Conservation (phyloP, 1,140 invertebrate genomes). For the Eciton burchellii region DNA sequence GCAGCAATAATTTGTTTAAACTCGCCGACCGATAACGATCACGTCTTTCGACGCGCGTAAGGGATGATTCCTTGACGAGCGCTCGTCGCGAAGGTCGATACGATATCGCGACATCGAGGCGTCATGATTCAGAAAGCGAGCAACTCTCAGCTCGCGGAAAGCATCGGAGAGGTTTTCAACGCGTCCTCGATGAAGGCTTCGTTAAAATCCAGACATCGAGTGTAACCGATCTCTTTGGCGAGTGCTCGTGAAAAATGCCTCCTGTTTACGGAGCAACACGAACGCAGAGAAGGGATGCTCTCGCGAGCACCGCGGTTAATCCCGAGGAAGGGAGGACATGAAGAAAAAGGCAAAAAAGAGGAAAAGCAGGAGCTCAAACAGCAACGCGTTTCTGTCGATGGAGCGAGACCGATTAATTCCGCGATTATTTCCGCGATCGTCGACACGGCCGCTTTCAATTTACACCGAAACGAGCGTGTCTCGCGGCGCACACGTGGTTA, state of each 20-base stretch:
- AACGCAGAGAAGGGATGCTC: slow-evolving; percentile 34
- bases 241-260: slow-evolving; percentile 41
- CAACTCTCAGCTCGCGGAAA: slow-evolving; percentile 3
- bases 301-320: slow-evolving; percentile 29
- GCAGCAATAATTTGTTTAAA: slow-evolving; percentile 57
- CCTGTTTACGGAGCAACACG: slow-evolving; percentile 55
- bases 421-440: slow-evolving; percentile 47
- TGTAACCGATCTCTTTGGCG: slow-evolving; percentile 48
- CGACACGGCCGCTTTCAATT: slow-evolving; percentile 54
- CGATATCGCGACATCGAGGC: not conserved
- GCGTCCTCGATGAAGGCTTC: slow-evolving; percentile 41
- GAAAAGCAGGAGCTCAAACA: slow-evolving; percentile 23
- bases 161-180: slow-evolving; percentile 15
- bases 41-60: not conserved
- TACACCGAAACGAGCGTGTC: slow-evolving; percentile 52
- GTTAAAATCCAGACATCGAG: slow-evolving; percentile 60
- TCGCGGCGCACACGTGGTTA: slow-evolving; percentile 24
- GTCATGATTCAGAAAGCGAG: slow-evolving; percentile 6
- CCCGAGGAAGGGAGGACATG: not conserved
- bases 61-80: slow-evolving; percentile 16
- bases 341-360: not conserved
- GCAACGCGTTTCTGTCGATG: slow-evolving; percentile 31
- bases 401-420: slow-evolving; percentile 38
- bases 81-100: not conserved
- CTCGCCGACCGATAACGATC: not conserved